phyloP scores from a whole-genome alignment of 2,113 vertebrate genomes.

The Stercorarius parasiticus region DNA sequence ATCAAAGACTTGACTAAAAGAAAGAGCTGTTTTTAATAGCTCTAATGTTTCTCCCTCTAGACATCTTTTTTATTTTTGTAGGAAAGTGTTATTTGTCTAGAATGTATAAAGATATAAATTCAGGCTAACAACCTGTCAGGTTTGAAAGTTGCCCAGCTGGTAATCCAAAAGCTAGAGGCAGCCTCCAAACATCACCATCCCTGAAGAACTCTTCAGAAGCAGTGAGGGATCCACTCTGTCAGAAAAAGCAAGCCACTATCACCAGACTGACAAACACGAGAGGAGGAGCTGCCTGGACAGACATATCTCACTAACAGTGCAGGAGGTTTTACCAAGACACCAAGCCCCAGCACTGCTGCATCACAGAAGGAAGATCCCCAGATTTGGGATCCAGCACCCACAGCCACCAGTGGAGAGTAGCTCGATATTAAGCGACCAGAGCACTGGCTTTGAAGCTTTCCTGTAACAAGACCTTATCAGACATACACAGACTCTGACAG shows the following conservation, averaged over 20 bases:
- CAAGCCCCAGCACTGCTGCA: neutral
- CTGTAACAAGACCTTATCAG: neutral
- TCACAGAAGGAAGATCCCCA: neutral
- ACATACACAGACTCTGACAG: neutral
- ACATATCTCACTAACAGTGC: accelerated
- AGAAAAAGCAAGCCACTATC: neutral
- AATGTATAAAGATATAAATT: neutral
- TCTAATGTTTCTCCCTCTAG: neutral
- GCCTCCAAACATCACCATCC: neutral
- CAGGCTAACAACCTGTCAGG: neutral
- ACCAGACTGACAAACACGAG: neutral
- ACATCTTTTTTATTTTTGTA: neutral
- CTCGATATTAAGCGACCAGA: neutral
- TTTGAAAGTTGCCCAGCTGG: neutral
- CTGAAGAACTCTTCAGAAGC: neutral
- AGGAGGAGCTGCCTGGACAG: neutral
- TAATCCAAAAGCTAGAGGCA: neutral
- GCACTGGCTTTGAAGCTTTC: neutral
- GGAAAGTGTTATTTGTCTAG: neutral
- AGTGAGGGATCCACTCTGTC: accelerated
- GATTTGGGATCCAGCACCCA: neutral
- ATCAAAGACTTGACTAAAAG: neutral
- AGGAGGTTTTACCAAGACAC: neutral
- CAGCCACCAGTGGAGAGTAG: too few relatives aligned
- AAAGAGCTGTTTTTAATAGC: neutral